Evolutionary conservation across 2,797 vertebrate genomes (phyloP).

Genomic region (Pyrocephalus nanus): DNA sequence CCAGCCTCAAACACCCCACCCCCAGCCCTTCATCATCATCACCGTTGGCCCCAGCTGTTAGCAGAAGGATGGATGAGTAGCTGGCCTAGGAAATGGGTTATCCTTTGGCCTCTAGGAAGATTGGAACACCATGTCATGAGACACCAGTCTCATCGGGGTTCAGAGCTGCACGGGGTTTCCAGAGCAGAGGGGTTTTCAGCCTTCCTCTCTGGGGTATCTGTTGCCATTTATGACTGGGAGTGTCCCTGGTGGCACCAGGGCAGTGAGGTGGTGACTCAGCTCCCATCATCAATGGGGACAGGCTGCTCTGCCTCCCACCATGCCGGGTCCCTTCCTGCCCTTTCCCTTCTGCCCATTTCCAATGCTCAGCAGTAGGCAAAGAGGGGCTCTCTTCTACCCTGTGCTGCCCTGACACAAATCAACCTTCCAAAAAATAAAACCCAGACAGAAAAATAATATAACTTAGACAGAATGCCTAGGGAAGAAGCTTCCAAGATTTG

Average conservation of each 20-base stretch:
- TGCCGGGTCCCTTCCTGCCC: not conserved
- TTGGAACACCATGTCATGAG: not conserved
- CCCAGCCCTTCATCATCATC: not conserved
- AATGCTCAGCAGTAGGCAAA: not conserved
- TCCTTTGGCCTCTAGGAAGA: not conserved
- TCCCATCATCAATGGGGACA: too few species aligned
- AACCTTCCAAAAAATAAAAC: not conserved
- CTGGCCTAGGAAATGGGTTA: not conserved
- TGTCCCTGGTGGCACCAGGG: too few species aligned
- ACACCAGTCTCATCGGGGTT: not conserved
- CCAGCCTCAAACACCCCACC: not conserved
- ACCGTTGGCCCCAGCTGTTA: not conserved
- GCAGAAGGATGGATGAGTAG: not conserved
- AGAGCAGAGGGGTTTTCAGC: not conserved
- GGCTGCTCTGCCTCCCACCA: not conserved
- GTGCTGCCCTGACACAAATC: not conserved
- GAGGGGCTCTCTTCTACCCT: not conserved
- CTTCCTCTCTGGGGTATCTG: not conserved
- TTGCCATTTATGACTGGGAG: accelerated
- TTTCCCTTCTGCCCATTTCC: not conserved
- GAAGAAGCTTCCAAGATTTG: not conserved
- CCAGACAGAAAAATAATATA: not conserved
- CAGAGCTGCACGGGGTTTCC: too few species aligned
- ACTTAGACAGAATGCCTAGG: not conserved
- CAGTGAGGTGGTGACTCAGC: not conserved